phyloP scores from a whole-genome alignment of 30 jellyfish, hydroid and myxozoan species.

The Phacellophora camtschatica region DNA sequence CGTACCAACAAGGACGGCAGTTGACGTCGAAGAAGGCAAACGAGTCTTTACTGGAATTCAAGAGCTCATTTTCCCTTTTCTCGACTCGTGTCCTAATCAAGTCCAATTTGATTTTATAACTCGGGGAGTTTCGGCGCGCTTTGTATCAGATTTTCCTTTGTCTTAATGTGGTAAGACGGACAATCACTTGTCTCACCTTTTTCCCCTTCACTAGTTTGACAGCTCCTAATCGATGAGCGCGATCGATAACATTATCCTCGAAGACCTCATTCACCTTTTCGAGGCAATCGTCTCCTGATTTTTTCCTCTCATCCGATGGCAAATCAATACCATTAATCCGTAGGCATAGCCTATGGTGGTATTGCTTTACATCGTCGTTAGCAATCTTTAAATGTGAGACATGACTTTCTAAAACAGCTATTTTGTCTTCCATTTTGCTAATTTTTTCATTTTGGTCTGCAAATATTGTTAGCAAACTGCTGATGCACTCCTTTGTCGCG shows the following conservation, averaged over 20 bases:
- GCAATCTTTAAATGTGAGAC: not conserved
- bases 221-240: not conserved
- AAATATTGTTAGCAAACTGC: not conserved
- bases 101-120: not conserved
- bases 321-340: no score
- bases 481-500: conserved; percentile 6
- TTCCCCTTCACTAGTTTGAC: not conserved
- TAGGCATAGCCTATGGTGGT: no score
- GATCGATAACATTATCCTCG: conserved; percentile 7
- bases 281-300: no score
- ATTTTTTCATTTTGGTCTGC: not conserved
- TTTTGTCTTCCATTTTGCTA: conserved; percentile 1
- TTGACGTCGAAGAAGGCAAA: conserved; percentile 1
- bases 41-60: not conserved
- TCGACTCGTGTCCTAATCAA: not conserved
- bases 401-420: conserved; percentile 30
- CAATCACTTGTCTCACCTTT: not conserved
- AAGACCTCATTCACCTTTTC: no score
- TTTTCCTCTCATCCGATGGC: not conserved
- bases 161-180: conserved; percentile 7
- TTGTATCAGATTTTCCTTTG: not conserved
- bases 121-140: not conserved
- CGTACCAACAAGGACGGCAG: conserved; percentile 24
- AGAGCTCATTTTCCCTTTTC: not conserved
- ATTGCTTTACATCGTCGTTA: no score